These are phyloP conservation scores for Petrolisthes manimaculis DNA, from an alignment of 2,888 invertebrate genomes.

Conservation along the genomic window DNA sequence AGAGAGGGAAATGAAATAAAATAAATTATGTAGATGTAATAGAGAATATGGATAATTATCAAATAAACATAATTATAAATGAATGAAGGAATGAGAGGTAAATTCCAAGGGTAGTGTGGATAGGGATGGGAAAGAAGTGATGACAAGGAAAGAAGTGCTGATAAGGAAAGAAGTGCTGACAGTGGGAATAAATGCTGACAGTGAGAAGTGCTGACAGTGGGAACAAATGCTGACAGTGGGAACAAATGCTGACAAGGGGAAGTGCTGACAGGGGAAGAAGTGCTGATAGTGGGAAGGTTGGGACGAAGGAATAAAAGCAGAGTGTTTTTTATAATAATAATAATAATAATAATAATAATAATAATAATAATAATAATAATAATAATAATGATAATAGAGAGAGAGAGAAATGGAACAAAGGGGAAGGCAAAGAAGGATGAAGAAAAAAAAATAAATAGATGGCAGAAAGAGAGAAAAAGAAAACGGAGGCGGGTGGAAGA, in stretches of 20 bases:
- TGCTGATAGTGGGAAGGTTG: not conserved
- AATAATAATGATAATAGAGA: conserved; percentile 10
- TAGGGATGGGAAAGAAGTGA: not conserved
- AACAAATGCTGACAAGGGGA: not conserved
- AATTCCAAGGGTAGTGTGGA: not conserved
- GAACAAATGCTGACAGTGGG: not conserved
- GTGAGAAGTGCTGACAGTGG: not conserved
- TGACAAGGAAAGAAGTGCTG: not conserved
- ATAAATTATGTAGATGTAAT: not conserved
- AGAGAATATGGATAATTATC: not conserved
- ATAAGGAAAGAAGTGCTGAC: not conserved
- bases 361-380: conserved; percentile 18
- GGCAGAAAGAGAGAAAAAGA: not conserved
- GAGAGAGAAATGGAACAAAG: conserved; percentile 22
- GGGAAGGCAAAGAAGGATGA: not conserved
- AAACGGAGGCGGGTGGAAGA: not conserved
- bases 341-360: conserved; percentile 20
- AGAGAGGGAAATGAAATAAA: not conserved
- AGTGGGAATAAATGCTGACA: not conserved
- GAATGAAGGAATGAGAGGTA: too few relatives aligned
- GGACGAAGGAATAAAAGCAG: not conserved
- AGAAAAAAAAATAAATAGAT: not conserved
- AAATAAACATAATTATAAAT: too few relatives aligned
- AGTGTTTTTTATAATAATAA: not conserved
- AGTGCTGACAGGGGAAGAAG: not conserved